Percentiles rank a stretch among this genome's conserved stretches.
Evolutionary conservation across 2,797 vertebrate genomes (phyloP).

Genomic region (Tenualosa ilisha): DNA sequence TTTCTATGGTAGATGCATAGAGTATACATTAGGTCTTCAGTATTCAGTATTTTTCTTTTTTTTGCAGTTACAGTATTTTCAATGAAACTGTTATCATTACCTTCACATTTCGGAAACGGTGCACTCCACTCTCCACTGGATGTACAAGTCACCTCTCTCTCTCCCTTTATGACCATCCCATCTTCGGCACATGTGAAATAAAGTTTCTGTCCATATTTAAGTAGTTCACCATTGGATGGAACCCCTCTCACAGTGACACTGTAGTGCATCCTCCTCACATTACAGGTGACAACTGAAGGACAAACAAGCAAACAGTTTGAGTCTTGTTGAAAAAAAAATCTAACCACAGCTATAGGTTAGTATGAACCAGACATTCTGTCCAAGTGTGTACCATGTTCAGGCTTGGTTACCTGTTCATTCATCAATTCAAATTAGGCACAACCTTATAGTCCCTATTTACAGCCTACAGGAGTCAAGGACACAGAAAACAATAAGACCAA

Average conservation of each 20-base stretch:
- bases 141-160: slow-evolving; percentile 52
- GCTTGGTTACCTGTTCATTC: no score
- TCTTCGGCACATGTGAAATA: slow-evolving; percentile 50
- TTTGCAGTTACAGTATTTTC: neutral
- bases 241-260: slow-evolving; percentile 37
- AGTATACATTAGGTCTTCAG: neutral
- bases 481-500: no score
- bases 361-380: no score
- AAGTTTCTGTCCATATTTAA: slow-evolving; percentile 52
- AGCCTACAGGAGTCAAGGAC: no score
- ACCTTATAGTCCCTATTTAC: no score
- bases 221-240: neutral
- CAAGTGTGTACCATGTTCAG: no score
- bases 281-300: slow-evolving; percentile 41
- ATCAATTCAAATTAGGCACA: no score
- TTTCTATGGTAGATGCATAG: neutral
- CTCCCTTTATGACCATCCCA: slow-evolving; percentile 8
- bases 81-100: neutral
- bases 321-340: neutral
- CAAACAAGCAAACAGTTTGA: neutral
- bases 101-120: slow-evolving; percentile 2
- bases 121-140: slow-evolving; percentile 59
- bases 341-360: neutral
- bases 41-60: neutral
- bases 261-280: slow-evolving; percentile 21